Base-by-base conservation (phyloP, 2,888 invertebrate genomes). In the Eulithis prunata region DNA sequence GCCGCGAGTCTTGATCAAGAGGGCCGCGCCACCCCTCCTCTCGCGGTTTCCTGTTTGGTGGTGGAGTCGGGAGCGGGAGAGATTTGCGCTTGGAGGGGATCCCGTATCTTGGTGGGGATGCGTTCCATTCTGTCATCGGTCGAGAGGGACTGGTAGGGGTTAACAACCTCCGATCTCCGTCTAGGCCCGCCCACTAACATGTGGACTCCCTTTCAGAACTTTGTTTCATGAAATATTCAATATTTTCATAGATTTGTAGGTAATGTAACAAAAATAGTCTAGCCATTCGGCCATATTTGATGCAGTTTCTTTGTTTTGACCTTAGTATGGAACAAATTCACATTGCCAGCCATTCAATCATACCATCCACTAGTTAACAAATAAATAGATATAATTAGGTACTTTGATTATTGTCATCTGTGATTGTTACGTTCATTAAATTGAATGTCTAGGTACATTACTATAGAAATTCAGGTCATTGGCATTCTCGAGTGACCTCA, bases 21-120 rank as follows among this genome's bases (percentile, higher is more conserved):
- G 67, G 67, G 60, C 67, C 63, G 84, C 81, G 78, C 89, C 41
- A 90, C 90, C 90, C 90, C 91, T 90, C 92, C 91, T 91, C 92
- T 90, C 87, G 85, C 88, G 75, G 82, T 85, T 88, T 89, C 81
- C 89, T 88, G 89, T 64, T 89, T 38, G 53, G 13, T 88, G 89
- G 91, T 88, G 91, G 92, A 88, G 91, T 83, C 89, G 91, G 91
- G 92, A 91, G 90, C 91, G 92, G 92, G 90, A 90, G 91, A 90
- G 88, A 90, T 91, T 91, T 86, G 84, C 87, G 86, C 82, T 89
- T 93, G 93, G 93, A 92, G 93, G 93, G 93, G 93, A 92, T 91
- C 91, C 87, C 88, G 88, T 82, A 83, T 77, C 82, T 89, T 90
- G 93, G 93, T 91, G 93, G 93, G 93, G 93, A 92, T 93, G 93